Base-by-base conservation (phyloP, 2,113 vertebrate genomes). In the Boleophthalmus pectinirostris region DNA sequence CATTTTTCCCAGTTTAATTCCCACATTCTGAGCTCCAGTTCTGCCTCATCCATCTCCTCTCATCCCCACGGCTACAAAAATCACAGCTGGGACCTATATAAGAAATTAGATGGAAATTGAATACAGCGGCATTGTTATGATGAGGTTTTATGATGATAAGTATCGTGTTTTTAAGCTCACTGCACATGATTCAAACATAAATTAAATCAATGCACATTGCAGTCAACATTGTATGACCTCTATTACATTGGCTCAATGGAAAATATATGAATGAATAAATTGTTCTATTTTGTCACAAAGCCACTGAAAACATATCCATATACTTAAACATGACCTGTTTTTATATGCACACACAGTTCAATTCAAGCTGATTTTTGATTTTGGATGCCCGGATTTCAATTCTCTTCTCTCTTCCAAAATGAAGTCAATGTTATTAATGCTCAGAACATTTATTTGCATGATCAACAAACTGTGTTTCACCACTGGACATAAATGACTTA, bases 101-200 rank as follows among this genome's bases (percentile, higher is more conserved):
- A 33, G 25, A 33, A 63, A 63, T 63, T 35, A 58, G 24, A 25
- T 58, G 21, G 21, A 35, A 35, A 35, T 33, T 33, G 60, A 20
- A 63, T 35, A 15, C 3, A 58, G 16, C 15, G 33, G 60, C 10
- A 35, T 35, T 63, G 70, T 72, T 66, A 43, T 77, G 51, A 79
- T 73, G 68, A 70, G 66, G 71, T 65, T 35, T 72, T 69, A 70
- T 33, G 64, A 61, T 58, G 12, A 58, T 24, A 12, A 29, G 24
- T 56, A 14, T 15, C 7, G 13, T 25, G 53, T 16, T 4, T 18
- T 51, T 51, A 43, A 43, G 38, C 38, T 43, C 49, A 1, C 23
- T 6, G 24, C 3, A 57, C 23, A 58, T 25, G 56, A 57, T 57
- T 57, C 56, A 57, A 57, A 57, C 9, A 11, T 21, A 53, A 11